Evolutionary conservation across 1,140 invertebrate species (phyloP).

Genomic region (Eumaeus atala): DNA sequence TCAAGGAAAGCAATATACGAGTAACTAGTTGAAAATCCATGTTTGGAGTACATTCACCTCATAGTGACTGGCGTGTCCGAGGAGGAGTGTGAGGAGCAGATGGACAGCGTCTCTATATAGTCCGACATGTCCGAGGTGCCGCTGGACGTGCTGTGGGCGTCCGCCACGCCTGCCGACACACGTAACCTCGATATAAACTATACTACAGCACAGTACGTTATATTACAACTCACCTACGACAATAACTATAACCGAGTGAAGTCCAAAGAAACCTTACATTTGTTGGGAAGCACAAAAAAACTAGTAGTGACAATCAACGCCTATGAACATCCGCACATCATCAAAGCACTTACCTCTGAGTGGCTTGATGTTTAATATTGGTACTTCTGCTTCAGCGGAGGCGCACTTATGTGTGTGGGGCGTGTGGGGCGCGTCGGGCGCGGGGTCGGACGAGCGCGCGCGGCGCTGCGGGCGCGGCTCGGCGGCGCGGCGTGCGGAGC

Average conservation of each 20-base stretch:
- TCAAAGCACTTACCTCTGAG: constrained; percentile 64
- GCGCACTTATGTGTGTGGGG: constrained; percentile 78
- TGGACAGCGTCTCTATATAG: constrained; percentile 90
- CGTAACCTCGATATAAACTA: not conserved
- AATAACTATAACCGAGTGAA: not conserved
- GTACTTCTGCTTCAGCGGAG: constrained; percentile 82
- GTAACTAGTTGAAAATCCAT: not conserved
- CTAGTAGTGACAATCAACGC: too few relatives aligned
- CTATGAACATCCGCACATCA: not conserved
- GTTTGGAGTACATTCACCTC: constrained; percentile 31
- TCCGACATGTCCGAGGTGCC: constrained; percentile 92
- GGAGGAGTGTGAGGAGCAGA: constrained; percentile 82
- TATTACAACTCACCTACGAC: not conserved
- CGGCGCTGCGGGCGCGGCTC: constrained; percentile 36
- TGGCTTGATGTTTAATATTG: constrained; percentile 74
- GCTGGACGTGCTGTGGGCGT: constrained; percentile 84
- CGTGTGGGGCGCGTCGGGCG: constrained; percentile 69
- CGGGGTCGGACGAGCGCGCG: constrained; percentile 76
- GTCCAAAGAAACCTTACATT: not conserved
- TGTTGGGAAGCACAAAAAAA: too few relatives aligned
- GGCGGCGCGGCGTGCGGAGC: constrained; percentile 75
- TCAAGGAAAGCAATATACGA: too few relatives aligned
- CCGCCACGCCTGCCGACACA: constrained; percentile 56
- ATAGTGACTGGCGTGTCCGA: constrained; percentile 76
- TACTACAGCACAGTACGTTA: not conserved